Base-by-base conservation (phyloP, 2,888 invertebrate species). In the Drosophila fungiperda region DNA sequence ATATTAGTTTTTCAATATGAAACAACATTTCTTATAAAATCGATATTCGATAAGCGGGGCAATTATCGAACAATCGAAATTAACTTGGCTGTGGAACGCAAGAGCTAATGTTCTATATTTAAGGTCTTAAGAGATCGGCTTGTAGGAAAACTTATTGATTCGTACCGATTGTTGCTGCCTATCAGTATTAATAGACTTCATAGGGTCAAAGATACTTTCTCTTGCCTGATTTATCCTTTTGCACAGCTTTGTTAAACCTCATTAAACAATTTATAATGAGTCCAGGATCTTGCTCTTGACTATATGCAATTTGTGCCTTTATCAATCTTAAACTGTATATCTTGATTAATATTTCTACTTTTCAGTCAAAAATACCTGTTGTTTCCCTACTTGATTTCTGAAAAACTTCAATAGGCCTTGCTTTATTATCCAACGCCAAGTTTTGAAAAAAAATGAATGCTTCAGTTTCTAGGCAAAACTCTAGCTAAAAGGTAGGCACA, bases 401-500 rank as follows among this genome's bases (percentile, higher is more conserved):
- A 55, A 23, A 55, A 55, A 62, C 12, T 42, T 36, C 0, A 68
- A 35, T 52, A 58, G 68, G 68, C 68, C 4, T 45, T 69, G 68
- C 45, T 15, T 69, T 69, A 8, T 32, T 32, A 12, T 20, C 11
- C 9, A 53, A 15, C 0, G 2, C 3, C 1, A 7, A 9, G 8
- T 15, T 33, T 45, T 17, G 17, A 7, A 26, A 2, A 26, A 1
- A 26, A 12, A 2, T n/a, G 0, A 23, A 9, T 38, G 11, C 11
- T 32, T 48, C 53, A 69, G 53, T 69, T 60, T 42, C 23, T 26
- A 6, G 3, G 5, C 11, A 7, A 49, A 42, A 5, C 42, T 70
- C 40, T n/a, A 54, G 4, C 36, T 20, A 12, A 50, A 15, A 42
- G 52, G 49, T 42, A 11, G 35, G 2, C 29, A 36, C 12, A 4